These are phyloP conservation scores for Wasmannia auropunctata DNA, from an alignment of 1,140 invertebrate genomes.

Conservation along the genomic window DNA sequence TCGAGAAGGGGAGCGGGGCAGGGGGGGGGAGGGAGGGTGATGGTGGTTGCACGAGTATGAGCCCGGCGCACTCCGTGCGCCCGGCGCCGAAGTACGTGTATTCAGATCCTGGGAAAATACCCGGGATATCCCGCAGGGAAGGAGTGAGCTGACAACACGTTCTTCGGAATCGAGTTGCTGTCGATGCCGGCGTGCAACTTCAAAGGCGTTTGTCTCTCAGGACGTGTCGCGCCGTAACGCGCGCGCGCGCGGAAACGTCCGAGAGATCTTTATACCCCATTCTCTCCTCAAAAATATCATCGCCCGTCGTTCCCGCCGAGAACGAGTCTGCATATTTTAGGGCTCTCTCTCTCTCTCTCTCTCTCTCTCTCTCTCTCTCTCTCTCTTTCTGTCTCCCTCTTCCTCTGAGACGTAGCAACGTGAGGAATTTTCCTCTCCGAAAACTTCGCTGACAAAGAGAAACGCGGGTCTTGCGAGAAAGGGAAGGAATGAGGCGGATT, in stretches of 20 bases:
- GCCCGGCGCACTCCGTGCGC: not conserved
- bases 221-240: slow-evolving; percentile 8
- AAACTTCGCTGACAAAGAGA: slow-evolving; percentile 3
- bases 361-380: too few species aligned
- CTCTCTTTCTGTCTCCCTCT: too few species aligned
- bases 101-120: slow-evolving; percentile 69
- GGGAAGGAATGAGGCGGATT: not conserved
- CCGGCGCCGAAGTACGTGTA: slow-evolving; percentile 49
- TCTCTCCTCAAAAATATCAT: slow-evolving; percentile 45
- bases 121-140: slow-evolving; percentile 54
- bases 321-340: slow-evolving; percentile 13
- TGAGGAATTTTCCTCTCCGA: not conserved
- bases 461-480: not conserved
- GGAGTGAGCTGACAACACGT: slow-evolving; percentile 60
- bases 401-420: not conserved
- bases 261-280: slow-evolving; percentile 31
- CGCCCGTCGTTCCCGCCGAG: slow-evolving; percentile 13
- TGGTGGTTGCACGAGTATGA: too few species aligned
- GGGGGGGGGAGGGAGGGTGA: too few species aligned
- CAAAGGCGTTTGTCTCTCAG: slow-evolving; percentile 65
- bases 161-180: slow-evolving; percentile 65
- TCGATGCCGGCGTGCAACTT: slow-evolving; percentile 61
- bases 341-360: too few species aligned
- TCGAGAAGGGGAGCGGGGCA: too few species aligned
- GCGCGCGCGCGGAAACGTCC: not conserved